These are phyloP conservation scores for Tetramorium parvispinum DNA, from an alignment of 1,140 invertebrate genomes.

Conservation along the genomic window DNA sequence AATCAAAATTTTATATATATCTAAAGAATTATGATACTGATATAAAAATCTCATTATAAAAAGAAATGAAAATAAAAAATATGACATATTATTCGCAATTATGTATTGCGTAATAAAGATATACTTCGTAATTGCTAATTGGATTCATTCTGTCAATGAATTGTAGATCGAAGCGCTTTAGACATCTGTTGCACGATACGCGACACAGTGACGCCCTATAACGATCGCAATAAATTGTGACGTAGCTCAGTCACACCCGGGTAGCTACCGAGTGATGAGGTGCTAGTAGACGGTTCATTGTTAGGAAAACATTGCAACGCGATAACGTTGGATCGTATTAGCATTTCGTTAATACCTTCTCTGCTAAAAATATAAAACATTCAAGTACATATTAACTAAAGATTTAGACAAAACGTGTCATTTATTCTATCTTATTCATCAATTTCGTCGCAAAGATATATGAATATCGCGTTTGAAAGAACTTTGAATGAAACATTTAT, in stretches of 20 bases:
- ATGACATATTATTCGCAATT: not conserved
- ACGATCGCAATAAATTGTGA: conserved; percentile 59
- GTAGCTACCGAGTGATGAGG: conserved; percentile 24
- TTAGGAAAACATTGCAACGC: conserved; percentile 8
- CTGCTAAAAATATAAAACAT: not conserved
- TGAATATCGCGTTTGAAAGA: not conserved
- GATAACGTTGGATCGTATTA: conserved; percentile 32
- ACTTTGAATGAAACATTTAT: not conserved
- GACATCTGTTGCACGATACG: conserved; percentile 62
- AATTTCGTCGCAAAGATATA: not conserved
- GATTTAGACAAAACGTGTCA: not conserved
- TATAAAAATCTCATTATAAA: not conserved
- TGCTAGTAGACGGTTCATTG: conserved; percentile 22
- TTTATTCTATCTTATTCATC: not conserved
- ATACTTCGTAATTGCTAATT: conserved; percentile 12
- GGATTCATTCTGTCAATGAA: conserved; percentile 7
- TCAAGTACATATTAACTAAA: not conserved
- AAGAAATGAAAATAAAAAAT: not conserved
- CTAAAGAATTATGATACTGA: too few relatives aligned
- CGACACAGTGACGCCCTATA: not conserved
- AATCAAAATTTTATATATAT: too few relatives aligned
- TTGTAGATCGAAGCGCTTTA: not conserved
- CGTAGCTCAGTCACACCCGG: conserved; percentile 23
- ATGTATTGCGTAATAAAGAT: too few relatives aligned
- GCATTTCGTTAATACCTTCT: not conserved